A percentile compares a stretch with the other conserved stretches of the same genome.
Conservation (phyloP, 2,113 vertebrate genomes). For the Sapajus apella region DNA sequence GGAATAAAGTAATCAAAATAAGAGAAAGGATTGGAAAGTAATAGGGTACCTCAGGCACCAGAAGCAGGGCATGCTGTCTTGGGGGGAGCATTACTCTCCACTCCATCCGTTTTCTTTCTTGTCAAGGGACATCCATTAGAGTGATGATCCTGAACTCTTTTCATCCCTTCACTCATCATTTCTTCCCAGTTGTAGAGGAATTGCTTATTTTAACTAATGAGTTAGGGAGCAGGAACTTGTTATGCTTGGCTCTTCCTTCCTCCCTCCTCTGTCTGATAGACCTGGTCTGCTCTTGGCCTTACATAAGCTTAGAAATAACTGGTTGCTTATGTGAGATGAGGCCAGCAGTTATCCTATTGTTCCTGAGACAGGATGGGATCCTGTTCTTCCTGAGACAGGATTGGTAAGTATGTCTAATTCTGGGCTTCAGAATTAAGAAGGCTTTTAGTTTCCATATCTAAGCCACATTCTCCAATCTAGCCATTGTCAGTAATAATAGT, state of each 20-base stretch:
- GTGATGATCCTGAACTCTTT: not conserved
- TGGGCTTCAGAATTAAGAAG: constrained; percentile 18
- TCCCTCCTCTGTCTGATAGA: not conserved
- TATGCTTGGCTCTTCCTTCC: not conserved
- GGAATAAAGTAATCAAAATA: not conserved
- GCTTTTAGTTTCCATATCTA: not conserved
- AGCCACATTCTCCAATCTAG: not conserved
- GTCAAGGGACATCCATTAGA: not conserved
- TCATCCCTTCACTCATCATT: not conserved
- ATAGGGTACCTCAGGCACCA: not conserved
- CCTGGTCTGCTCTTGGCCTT: not conserved
- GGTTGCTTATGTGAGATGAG: not conserved
- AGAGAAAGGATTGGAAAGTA: not conserved
- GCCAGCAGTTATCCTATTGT: not conserved
- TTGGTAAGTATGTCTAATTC: not conserved
- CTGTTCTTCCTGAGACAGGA: not conserved
- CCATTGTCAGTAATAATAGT: not conserved
- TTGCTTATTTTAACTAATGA: not conserved
- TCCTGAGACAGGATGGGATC: not conserved
- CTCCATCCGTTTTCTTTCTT: not conserved
- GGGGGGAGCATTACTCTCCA: not conserved
- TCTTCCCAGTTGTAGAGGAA: not conserved
- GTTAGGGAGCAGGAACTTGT: not conserved
- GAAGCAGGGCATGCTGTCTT: not conserved
- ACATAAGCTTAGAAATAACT: not conserved